Conservation (phyloP, 2,888 invertebrate genomes). For the Lasioglossum marginatum region DNA sequence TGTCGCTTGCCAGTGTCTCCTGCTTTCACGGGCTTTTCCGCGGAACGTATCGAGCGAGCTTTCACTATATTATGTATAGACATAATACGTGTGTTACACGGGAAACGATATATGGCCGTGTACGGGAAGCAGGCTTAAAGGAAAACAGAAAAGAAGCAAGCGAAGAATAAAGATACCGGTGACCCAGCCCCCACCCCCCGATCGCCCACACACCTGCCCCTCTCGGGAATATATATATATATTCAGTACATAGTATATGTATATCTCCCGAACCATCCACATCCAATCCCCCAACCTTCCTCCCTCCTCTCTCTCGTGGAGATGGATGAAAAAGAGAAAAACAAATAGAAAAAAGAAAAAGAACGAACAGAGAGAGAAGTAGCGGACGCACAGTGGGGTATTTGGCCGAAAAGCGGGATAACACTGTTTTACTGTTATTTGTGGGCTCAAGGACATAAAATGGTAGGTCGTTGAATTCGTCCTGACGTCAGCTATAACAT, state of each 20-base stretch:
- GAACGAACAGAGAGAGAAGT: constrained; percentile 23
- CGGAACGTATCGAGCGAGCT: constrained; percentile 64
- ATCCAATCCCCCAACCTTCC: constrained; percentile 7
- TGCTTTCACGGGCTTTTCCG: constrained; percentile 73
- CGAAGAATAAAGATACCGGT: constrained; percentile 45
- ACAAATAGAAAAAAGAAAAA: neutral
- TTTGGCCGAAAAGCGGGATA: too few relatives aligned
- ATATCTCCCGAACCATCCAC: neutral
- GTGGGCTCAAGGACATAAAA: too few relatives aligned
- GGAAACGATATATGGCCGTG: constrained; percentile 23
- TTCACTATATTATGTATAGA: constrained; percentile 61
- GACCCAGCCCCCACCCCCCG: constrained; percentile 13
- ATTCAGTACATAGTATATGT: constrained; percentile 8
- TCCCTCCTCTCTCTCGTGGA: constrained; percentile 21
- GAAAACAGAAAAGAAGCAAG: constrained; percentile 43
- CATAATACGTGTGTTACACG: constrained; percentile 40
- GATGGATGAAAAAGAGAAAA: constrained; percentile 20
- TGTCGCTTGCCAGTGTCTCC: constrained; percentile 81
- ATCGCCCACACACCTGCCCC: neutral
- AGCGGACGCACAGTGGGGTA: constrained; percentile 14
- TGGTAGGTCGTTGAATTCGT: too few relatives aligned
- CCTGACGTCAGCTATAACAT: too few relatives aligned
- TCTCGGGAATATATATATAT: constrained; percentile 27
- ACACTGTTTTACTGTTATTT: too few relatives aligned
- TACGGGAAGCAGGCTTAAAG: constrained; percentile 30